These are phyloP conservation scores for Vultur gryphus DNA, from an alignment of 2,797 vertebrate species.

Conservation along the genomic window DNA sequence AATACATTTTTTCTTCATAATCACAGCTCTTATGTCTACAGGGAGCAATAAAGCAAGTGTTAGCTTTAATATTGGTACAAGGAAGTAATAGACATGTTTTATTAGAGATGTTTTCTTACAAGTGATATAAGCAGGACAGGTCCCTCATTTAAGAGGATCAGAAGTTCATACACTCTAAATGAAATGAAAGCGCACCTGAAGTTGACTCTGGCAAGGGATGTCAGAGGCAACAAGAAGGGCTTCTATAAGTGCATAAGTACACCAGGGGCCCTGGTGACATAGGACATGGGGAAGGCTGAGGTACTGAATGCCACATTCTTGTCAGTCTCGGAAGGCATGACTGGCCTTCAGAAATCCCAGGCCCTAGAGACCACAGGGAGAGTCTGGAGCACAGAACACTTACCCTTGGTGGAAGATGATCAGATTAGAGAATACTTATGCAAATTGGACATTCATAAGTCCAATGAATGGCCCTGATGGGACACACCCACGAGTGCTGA, in stretches of 20 bases:
- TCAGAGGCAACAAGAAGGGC: neutral
- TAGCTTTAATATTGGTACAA: conserved; percentile 5
- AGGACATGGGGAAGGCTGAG: neutral
- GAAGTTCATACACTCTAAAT: neutral
- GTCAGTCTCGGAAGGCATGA: neutral
- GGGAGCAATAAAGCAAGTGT: conserved; percentile 26
- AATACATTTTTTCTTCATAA: conserved; percentile 7
- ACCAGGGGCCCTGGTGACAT: neutral
- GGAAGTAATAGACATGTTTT: conserved; percentile 16
- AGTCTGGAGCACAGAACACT: neutral
- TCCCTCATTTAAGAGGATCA: neutral
- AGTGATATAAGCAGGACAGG: neutral
- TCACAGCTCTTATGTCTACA: neutral
- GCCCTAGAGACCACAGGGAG: neutral
- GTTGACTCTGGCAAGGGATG: neutral
- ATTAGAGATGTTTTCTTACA: neutral
- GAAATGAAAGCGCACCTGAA: neutral
- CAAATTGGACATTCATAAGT: neutral
- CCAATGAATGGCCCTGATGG: neutral
- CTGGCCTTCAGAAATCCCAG: neutral
- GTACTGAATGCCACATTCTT: neutral
- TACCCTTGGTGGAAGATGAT: neutral
- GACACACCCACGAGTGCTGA: neutral
- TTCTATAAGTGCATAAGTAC: neutral
- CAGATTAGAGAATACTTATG: neutral